Evolutionary conservation across 1,140 invertebrate species (phyloP), one percentile per base, ranked within the genome.

Genomic region (Drosophila lacertosa): DNA sequence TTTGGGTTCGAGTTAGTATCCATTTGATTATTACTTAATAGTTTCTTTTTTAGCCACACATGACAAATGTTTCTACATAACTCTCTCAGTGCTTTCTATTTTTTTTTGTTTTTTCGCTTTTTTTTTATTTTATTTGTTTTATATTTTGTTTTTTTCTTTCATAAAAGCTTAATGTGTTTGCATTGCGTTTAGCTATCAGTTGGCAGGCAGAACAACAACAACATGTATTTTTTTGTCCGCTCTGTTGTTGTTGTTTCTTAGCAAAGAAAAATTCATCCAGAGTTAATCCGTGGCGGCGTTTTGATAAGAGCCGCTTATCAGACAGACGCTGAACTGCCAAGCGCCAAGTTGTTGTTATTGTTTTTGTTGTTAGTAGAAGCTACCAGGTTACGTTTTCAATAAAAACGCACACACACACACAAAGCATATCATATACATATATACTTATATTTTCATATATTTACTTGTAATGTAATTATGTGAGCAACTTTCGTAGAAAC

Each of bases 281-380:
- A 77, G 74, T 83, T 81, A 81, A 81, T 81, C 78, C 78, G 64
- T 40, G 74, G 39, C 60, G 64, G 57, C 74, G 54, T 74, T 74
- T 70, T 76, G 79, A 83, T 83, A 84, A 83, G 71, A 69, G 26
- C 51, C 29, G 44, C 68, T 82, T 81, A 81, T 81, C 77, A 71
- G 53, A 29, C 39, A 40, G 45, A 33, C 58, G 55, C 55, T 32
- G 20, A 39, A 60, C 50, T 39, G 55, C 39, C 60, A 71, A 71
- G 68, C 62, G 32, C 42, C 44, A 26, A 20, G 50, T 42, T 45
- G 50, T 51, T 40, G 16, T 63, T 64, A 50, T 29, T 64, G 50
- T 40, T 40, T 29, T 59, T 48, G 51, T 40, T 44, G 39, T 60
- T 60, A 51, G 47, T 29, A 24, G 47, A 45, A 53, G 69, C 74